A percentile compares a stretch with the other conserved stretches of the same genome.
Evolutionary conservation across 1,140 invertebrate genomes (phyloP).

Genomic region (Neuroterus valhalla): DNA sequence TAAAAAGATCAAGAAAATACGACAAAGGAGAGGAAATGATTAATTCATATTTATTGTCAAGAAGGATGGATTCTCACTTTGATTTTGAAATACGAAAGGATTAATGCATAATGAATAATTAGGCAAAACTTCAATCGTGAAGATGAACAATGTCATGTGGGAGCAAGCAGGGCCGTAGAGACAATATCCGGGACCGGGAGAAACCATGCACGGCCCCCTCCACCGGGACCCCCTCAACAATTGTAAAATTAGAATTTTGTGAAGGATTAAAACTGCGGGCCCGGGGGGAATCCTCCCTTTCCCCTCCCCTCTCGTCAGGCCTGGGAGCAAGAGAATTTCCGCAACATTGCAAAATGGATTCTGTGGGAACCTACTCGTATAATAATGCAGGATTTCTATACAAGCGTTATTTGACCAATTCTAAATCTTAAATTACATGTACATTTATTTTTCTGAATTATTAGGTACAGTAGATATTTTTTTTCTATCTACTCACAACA

Average conservation of each 20-base stretch:
- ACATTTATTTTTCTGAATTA: neutral
- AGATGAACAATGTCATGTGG: conserved; percentile 28
- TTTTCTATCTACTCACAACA: too few relatives aligned
- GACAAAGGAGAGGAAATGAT: conserved; percentile 15
- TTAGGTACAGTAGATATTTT: neutral
- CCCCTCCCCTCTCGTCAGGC: too few relatives aligned
- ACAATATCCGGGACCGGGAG: too few relatives aligned
- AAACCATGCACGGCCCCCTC: too few relatives aligned
- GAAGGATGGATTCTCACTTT: conserved; percentile 15
- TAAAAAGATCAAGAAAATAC: conserved; percentile 16
- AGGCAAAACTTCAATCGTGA: conserved; percentile 18
- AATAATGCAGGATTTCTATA: neutral
- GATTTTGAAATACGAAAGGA: conserved; percentile 31
- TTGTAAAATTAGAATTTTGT: too few relatives aligned
- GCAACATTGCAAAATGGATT: conserved; percentile 8
- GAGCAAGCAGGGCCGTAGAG: too few relatives aligned
- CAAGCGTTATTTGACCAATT: too few relatives aligned
- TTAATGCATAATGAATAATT: conserved; percentile 26
- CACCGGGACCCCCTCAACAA: too few relatives aligned
- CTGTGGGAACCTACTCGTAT: neutral
- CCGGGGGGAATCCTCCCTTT: too few relatives aligned
- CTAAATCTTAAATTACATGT: too few relatives aligned
- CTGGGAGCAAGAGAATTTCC: conserved; percentile 17
- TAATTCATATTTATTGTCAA: conserved; percentile 24
- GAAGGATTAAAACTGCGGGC: too few relatives aligned